phyloP scores from a whole-genome alignment of 2,888 invertebrate genomes.

The Drosophila imparisetae region DNA sequence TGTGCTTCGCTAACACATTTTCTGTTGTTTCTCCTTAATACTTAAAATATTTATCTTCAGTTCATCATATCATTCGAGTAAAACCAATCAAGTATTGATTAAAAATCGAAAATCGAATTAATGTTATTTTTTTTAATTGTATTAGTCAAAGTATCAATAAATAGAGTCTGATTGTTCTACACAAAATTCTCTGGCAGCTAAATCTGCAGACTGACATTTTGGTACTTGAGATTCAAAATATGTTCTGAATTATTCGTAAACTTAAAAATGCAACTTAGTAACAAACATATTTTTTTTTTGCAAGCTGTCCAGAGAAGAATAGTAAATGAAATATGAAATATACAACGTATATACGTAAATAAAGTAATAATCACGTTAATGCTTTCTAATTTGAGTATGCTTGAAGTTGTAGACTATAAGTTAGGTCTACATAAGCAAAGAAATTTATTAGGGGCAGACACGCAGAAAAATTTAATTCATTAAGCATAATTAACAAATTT shows the following conservation, averaged over 20 bases:
- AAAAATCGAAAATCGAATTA: background rate
- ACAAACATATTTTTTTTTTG: background rate
- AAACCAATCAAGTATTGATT: slow-evolving; percentile 3
- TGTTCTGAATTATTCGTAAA: background rate
- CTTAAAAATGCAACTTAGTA: background rate
- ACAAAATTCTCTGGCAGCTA: background rate
- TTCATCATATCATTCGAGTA: background rate
- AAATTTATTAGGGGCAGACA: background rate
- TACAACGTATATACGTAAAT: background rate
- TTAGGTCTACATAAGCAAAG: background rate
- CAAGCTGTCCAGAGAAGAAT: background rate
- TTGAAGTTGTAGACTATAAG: background rate
- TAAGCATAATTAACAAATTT: slow-evolving; percentile 7
- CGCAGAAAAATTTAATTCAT: background rate
- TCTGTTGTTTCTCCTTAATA: background rate
- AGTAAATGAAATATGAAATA: background rate
- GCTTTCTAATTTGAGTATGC: background rate
- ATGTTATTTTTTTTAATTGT: background rate
- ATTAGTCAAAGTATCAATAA: no score
- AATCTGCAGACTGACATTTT: background rate
- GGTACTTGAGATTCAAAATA: background rate
- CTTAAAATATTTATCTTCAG: slow-evolving; percentile 6
- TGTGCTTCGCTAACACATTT: slow-evolving; percentile 21
- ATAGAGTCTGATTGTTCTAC: no score
- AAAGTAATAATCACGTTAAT: background rate